Evolutionary conservation across 2,113 vertebrate genomes (phyloP).

Genomic region (Hippocampus comes): DNA sequence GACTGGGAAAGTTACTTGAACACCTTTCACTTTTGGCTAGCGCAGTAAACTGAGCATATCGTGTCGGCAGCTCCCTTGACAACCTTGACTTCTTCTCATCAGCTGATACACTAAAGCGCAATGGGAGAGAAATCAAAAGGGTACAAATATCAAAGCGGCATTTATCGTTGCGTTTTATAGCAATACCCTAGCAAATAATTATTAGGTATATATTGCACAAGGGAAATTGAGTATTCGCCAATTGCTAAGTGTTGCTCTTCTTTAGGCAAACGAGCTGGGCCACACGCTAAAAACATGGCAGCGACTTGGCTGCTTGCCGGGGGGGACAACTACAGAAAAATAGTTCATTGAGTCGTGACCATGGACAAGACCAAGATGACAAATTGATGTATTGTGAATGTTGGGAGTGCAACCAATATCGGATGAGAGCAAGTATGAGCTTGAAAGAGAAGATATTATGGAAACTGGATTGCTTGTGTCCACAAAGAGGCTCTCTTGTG

Average conservation of each 20-base stretch:
- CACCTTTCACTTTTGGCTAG: conserved; percentile 9
- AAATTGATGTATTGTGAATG: background rate
- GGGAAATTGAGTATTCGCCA: background rate
- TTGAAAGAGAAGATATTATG: background rate
- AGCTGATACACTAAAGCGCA: background rate
- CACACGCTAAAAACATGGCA: background rate
- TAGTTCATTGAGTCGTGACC: background rate
- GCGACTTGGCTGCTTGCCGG: background rate
- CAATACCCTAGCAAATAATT: background rate
- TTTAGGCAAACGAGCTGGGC: background rate
- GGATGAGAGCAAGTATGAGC: background rate
- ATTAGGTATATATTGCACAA: background rate
- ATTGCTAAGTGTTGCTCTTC: background rate
- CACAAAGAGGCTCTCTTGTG: background rate
- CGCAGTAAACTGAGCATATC: conserved; percentile 13
- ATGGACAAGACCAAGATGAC: background rate
- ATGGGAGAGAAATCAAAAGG: background rate
- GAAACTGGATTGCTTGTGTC: background rate
- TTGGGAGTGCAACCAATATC: background rate
- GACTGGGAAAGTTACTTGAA: conserved; percentile 6
- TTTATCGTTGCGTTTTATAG: background rate
- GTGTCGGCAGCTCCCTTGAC: background rate
- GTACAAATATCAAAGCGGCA: background rate
- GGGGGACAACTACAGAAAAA: background rate
- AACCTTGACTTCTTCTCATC: background rate